Evolutionary conservation across 2,113 vertebrate genomes (phyloP).

Genomic region (Heterotilapia buettikoferi): DNA sequence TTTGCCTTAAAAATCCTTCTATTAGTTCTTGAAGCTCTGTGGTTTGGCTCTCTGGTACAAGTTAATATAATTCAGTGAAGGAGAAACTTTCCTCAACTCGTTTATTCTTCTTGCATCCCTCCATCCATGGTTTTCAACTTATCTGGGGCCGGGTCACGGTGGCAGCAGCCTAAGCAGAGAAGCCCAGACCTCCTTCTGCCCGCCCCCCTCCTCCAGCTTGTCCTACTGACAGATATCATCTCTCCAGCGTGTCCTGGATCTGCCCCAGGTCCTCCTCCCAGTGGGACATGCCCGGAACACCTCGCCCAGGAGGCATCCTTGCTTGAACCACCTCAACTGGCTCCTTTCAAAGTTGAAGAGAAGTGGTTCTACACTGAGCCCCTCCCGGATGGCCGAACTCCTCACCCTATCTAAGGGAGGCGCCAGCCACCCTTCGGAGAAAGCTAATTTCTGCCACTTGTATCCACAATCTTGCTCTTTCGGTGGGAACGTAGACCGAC

Average conservation of each 20-base stretch:
- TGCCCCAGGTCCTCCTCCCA: not conserved
- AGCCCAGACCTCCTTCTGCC: not conserved
- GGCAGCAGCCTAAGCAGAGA: not conserved
- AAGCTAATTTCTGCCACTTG: not conserved
- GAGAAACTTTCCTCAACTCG: not conserved
- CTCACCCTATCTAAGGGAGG: not conserved
- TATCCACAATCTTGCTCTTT: not conserved
- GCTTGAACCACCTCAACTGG: not conserved
- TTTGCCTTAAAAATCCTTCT: not conserved
- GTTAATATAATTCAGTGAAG: not conserved
- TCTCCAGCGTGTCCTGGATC: not conserved
- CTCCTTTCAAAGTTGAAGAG: not conserved
- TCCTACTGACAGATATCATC: not conserved
- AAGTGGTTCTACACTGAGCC: not conserved
- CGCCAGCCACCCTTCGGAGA: not conserved
- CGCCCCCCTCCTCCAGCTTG: not conserved
- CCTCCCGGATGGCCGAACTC: not conserved
- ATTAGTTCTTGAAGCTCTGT: not conserved
- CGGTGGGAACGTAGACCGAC: not conserved
- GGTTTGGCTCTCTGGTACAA: not conserved
- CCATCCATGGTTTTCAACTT: not conserved
- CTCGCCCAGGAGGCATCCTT: fast-evolving
- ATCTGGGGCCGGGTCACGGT: not conserved
- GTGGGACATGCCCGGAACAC: not conserved
- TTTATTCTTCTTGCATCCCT: not conserved